Evolutionary conservation across 2,113 vertebrate species (phyloP), one percentile per base, ranked within the genome.

Genomic region (Malaclemys terrapin): DNA sequence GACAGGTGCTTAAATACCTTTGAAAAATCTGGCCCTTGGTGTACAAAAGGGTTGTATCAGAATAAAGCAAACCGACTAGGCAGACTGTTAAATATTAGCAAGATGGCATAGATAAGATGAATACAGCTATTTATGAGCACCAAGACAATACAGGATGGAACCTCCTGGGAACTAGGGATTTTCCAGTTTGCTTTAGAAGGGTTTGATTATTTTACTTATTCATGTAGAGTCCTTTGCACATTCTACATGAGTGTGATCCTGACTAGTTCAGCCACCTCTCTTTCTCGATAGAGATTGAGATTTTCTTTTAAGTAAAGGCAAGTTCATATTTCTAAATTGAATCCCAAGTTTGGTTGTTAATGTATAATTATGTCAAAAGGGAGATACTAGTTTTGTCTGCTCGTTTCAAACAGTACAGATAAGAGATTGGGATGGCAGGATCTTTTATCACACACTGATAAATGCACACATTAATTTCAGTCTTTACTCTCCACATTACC

Each of bases 101-200:
- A 80, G 17, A 38, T 72, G n/a, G 57, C 13, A 1, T 0, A 54
- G 19, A 14, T 31, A 52, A 53, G 29, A 49, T 0, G 29, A 2
- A 4, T 0, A 6, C 27, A 65, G 49, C 31, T 31, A 49, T 62
- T 62, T n/a, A 69, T 69, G 2, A 19, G 10, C 0, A 0, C 1
- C 4, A 6, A 8, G 47, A 38, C 0, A 0, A 31, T 4, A 47
- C 0, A 0, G 4, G 10, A 62, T 11, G 54, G 38, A 45, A 11
- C 5, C 3, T 1, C 35, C 35, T 20, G 1, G 24, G 12, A 29
- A 56, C 16, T 27, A 11, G 14, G 27, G 45, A 38, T 0, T 3
- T 22, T 14, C 25, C 31, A 10, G 62, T 65, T 45, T 76, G 38
- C 62, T 45, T 65, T 25, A 14, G 10, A 20, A 53, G 5, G 3